phyloP scores from a whole-genome alignment of 2,888 invertebrate species.

The Chrysomela aeneicollis region DNA sequence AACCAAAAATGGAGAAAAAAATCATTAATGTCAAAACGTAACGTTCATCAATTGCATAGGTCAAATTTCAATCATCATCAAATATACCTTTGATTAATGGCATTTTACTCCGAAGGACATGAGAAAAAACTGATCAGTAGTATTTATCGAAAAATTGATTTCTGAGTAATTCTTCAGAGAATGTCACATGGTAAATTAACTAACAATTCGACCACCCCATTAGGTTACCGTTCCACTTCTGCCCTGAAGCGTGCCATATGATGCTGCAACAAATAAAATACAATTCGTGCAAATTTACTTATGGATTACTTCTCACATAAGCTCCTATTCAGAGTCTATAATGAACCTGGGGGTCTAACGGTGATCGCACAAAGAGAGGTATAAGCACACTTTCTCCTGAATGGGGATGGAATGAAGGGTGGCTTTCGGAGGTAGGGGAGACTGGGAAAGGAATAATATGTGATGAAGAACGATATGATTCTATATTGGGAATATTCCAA shows the following conservation, averaged over 20 bases:
- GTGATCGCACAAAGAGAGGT: conserved; percentile 42
- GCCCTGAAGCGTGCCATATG: conserved; percentile 28
- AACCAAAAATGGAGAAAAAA: no score
- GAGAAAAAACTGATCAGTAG: no score
- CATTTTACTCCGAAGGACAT: no score
- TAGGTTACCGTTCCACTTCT: conserved; percentile 10
- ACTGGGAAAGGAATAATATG: conserved; percentile 13
- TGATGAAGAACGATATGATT: no score
- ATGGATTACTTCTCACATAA: conserved; percentile 43
- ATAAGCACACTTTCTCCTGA: conserved; percentile 37
- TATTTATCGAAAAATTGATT: no score
- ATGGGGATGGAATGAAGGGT: conserved; percentile 35
- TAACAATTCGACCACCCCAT: background rate
- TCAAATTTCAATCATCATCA: no score
- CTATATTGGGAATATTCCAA: no score
- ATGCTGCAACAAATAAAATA: conserved; percentile 38
- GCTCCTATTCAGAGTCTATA: conserved; percentile 40
- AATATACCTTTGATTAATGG: no score
- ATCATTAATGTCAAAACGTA: no score
- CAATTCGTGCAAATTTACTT: conserved; percentile 45
- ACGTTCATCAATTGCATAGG: no score
- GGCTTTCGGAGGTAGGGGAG: conserved; percentile 29
- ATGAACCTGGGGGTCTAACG: conserved; percentile 45
- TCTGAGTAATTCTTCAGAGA: no score
- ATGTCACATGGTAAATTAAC: background rate